Evolutionary conservation across 2,888 invertebrate genomes (phyloP).

Genomic region (Trissonchulus sp.): DNA sequence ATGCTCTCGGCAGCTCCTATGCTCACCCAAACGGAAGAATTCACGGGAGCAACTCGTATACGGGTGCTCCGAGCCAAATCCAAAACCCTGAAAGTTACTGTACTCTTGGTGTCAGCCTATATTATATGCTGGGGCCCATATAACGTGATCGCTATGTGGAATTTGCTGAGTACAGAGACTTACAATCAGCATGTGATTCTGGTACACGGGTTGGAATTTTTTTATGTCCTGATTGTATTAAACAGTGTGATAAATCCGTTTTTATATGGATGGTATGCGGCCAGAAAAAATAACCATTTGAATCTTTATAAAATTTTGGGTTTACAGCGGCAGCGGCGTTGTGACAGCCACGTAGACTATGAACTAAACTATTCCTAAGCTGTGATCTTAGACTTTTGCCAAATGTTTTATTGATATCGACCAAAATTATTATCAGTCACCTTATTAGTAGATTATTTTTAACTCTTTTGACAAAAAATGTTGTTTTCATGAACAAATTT

Average conservation of each 20-base stretch:
- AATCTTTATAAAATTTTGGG: background rate
- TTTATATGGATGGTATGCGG: conserved; percentile 17
- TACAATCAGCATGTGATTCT: background rate
- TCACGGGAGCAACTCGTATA: background rate
- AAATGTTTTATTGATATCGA: too few relatives aligned
- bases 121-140: conserved; percentile 11
- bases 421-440: too few relatives aligned
- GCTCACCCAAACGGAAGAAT: background rate
- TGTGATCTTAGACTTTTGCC: too few relatives aligned
- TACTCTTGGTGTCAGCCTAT: conserved; percentile 10
- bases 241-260: conserved; percentile 21
- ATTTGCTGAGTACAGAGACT: background rate
- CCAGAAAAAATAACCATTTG: background rate
- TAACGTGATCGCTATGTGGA: conserved; percentile 8
- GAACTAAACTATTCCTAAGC: too few relatives aligned
- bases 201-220: background rate
- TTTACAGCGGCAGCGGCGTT: too few relatives aligned
- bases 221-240: background rate
- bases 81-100: conserved; percentile 4
- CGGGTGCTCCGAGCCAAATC: conserved; percentile 15
- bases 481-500: too few relatives aligned
- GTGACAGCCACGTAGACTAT: too few relatives aligned
- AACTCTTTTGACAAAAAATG: too few relatives aligned
- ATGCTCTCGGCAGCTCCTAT: background rate
- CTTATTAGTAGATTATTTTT: too few relatives aligned